Evolutionary conservation across 2,797 vertebrate genomes (phyloP).

Genomic region (Scarus forsteni): DNA sequence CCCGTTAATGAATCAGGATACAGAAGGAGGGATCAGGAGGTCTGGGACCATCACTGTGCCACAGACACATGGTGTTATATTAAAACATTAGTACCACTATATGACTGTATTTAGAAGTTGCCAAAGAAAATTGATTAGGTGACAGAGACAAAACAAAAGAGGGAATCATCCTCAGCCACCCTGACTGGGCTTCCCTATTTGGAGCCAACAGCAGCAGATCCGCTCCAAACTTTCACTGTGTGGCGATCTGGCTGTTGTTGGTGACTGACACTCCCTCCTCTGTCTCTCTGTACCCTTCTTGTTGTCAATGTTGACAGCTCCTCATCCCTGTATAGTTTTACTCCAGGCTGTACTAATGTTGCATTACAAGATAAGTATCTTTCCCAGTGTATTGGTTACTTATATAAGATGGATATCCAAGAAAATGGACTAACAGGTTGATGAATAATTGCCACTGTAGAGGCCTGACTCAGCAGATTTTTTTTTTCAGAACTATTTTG

Average conservation of each 20-base stretch:
- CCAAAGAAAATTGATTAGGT: constrained; percentile 84
- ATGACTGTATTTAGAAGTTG: constrained; percentile 86
- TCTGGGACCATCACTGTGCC: constrained; percentile 67
- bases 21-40: constrained; percentile 66
- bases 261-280: constrained; percentile 48
- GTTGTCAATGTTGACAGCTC: too few relatives aligned
- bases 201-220: constrained; percentile 69
- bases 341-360: too few relatives aligned
- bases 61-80: constrained; percentile 84
- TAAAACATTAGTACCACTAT: constrained; percentile 88
- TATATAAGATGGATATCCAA: too few relatives aligned
- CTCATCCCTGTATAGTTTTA: too few relatives aligned
- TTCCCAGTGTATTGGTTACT: too few relatives aligned
- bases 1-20: constrained; percentile 69
- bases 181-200: constrained; percentile 61
- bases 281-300: constrained; percentile 8
- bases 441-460: too few relatives aligned
- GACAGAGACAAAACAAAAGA: constrained; percentile 79
- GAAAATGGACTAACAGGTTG: too few relatives aligned
- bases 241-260: constrained; percentile 56
- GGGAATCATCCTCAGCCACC: constrained; percentile 72
- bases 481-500: too few relatives aligned
- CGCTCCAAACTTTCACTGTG: constrained; percentile 63
- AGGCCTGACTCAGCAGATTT: too few relatives aligned
- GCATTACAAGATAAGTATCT: too few relatives aligned